Conservation (phyloP, 2,113 vertebrate species). For the Caranx ignobilis region DNA sequence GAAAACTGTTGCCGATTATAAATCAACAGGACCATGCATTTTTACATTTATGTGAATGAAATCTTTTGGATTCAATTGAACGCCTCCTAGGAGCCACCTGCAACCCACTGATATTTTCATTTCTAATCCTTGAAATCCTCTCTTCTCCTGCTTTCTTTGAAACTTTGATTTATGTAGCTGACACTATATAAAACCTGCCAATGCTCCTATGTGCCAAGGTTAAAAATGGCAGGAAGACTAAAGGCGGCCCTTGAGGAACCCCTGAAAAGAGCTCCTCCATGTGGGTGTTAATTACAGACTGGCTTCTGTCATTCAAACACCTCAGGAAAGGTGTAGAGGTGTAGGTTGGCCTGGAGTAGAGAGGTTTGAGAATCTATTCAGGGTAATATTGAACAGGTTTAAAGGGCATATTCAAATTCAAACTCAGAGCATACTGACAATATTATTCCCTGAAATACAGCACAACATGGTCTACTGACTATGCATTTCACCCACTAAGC, state of each 20-base stretch:
- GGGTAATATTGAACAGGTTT: slow-evolving; percentile 19
- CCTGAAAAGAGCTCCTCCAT: slow-evolving; percentile 40
- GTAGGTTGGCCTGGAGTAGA: not conserved
- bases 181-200: slow-evolving; percentile 31
- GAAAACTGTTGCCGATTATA: not conserved
- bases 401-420: slow-evolving; percentile 62
- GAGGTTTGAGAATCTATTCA: slow-evolving; percentile 25
- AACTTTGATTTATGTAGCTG: slow-evolving; percentile 13
- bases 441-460: slow-evolving; percentile 32
- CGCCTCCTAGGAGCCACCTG: not conserved
- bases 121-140: not conserved
- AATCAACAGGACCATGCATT: not conserved
- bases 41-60: not conserved
- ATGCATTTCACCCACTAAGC: slow-evolving; percentile 27
- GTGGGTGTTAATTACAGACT: slow-evolving; percentile 50
- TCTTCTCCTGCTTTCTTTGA: not conserved
- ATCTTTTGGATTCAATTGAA: not conserved
- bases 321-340: slow-evolving; percentile 5
- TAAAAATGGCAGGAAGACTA: slow-evolving; percentile 9
- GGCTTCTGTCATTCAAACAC: slow-evolving; percentile 48
- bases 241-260: slow-evolving; percentile 29
- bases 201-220: slow-evolving; percentile 30
- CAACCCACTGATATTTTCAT: slow-evolving; percentile 11
- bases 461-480: slow-evolving; percentile 41
- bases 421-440: slow-evolving; percentile 8